phyloP scores from a whole-genome alignment of 92 coral and sea anemone species.

The Phenganax marumi region DNA sequence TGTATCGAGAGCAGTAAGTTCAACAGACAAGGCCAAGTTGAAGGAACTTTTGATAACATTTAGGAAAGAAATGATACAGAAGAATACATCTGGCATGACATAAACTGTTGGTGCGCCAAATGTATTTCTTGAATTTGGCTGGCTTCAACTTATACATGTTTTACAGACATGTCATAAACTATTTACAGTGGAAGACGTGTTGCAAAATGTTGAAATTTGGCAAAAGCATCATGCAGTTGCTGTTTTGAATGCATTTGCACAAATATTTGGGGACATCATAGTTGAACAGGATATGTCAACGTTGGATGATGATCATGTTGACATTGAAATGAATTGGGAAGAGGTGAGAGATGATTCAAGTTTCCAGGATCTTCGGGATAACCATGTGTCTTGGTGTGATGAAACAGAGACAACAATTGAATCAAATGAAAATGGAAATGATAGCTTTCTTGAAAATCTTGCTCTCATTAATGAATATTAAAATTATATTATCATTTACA shows the following conservation, averaged over 20 bases:
- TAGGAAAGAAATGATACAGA: constrained; percentile 37
- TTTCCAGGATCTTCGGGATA: background rate
- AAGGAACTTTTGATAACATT: constrained; percentile 10
- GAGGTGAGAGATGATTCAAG: constrained; percentile 47
- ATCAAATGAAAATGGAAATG: constrained; percentile 27
- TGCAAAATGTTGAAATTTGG: constrained; percentile 60
- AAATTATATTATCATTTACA: background rate
- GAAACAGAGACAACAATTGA: constrained; percentile 13
- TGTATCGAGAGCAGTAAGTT: constrained; percentile 32
- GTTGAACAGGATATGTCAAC: constrained; percentile 28
- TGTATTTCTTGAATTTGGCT: constrained; percentile 56
- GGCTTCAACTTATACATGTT: constrained; percentile 27
- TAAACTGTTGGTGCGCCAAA: constrained; percentile 51
- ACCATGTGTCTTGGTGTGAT: background rate
- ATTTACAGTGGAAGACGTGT: constrained; percentile 54
- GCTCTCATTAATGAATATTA: background rate
- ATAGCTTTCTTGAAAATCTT: constrained; percentile 26
- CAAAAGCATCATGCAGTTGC: constrained; percentile 52
- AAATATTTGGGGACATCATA: constrained; percentile 47
- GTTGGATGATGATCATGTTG: constrained; percentile 24
- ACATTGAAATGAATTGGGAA: constrained; percentile 52
- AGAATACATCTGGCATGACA: constrained; percentile 32
- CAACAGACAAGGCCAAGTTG: constrained; percentile 36
- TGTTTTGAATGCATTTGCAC: constrained; percentile 38
- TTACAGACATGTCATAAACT: constrained; percentile 44